Evolutionary conservation across 2,888 invertebrate genomes (phyloP), one percentile per base, ranked within the genome.

Genomic region (Xanthorhoe designata): DNA sequence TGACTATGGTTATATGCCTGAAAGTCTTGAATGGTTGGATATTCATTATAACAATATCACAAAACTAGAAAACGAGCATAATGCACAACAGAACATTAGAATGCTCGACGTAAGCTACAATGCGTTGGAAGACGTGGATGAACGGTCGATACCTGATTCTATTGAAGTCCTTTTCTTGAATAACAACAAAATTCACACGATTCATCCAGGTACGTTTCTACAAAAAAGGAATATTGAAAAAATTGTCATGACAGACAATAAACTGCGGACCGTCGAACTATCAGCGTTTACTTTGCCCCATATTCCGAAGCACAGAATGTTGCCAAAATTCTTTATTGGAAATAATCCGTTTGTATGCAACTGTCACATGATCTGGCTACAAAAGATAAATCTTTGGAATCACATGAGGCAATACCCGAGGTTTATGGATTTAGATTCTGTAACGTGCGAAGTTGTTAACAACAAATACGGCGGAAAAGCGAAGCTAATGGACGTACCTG

Each of bases 321-420:
- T 96, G 79, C 97, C 97, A 53, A 95, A 96, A 84, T 96, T 97
- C 88, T 96, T 96, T 83, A 95, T 97, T 79, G 96, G 96, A 56
- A 95, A 95, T 79, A 98, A 98, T 94, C 97, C 97, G 58, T 96
- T 97, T 86, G 94, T 96, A 73, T 98, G 98, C 88, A 96, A 97
- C 89, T 98, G 98, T 91, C 96, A 96, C 70, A 96, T 97, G 96
- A 97, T 97, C 88, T 98, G 97, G 97, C 86, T 97, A 71, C 95
- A 96, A 79, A 94, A 96, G 78, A 96, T 97, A 78, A 96, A 97
- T 89, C 95, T 96, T 79, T 94, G 96, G 88, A 95, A 96, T 77
- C 95, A 95, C 75, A 94, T 95, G 83, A 92, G 96, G 47, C 96
- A 96, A 78, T 96, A 97, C 84, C 97, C 97, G 0, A 95, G 95